Evolutionary conservation across 1,140 invertebrate genomes (phyloP).

Genomic region (Pachyrhynchus sulphureomaculatus): DNA sequence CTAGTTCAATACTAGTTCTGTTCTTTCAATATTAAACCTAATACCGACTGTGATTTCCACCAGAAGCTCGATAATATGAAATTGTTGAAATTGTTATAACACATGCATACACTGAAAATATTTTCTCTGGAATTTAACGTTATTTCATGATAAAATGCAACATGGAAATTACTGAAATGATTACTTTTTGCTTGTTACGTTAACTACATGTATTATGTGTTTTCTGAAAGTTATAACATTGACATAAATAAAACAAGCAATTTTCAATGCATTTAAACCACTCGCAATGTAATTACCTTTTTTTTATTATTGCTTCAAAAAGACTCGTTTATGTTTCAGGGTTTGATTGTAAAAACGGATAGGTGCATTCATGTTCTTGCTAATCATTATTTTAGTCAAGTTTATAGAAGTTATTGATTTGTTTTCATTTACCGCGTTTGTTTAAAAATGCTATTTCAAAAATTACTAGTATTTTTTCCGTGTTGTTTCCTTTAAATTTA

Average conservation of each 20-base stretch:
- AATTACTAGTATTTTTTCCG: no score
- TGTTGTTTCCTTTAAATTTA: no score
- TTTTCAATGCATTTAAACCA: conserved; percentile 14
- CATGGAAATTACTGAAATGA: conserved; percentile 24
- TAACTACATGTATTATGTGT: conserved; percentile 18
- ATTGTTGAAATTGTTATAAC: conserved; percentile 21
- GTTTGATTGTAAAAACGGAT: background rate
- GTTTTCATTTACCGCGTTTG: no score
- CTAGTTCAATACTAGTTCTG: no score
- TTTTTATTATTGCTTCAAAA: conserved; percentile 17
- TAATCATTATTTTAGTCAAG: background rate
- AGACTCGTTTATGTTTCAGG: conserved; percentile 10
- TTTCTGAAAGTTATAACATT: conserved; percentile 1
- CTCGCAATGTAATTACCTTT: conserved; percentile 12
- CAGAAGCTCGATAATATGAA: conserved; percentile 9
- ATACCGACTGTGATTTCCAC: conserved; percentile 18
- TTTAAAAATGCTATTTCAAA: no score
- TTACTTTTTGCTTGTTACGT: conserved; percentile 26
- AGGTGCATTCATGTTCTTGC: background rate
- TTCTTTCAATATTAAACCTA: conserved; percentile 14
- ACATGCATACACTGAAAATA: conserved; percentile 11
- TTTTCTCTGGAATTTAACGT: conserved; percentile 14
- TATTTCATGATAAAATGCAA: conserved; percentile 24
- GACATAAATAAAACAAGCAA: conserved; percentile 9
- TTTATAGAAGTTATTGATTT: no score